Percentiles rank a stretch among this genome's conserved stretches.
phyloP scores from a whole-genome alignment of 2,888 invertebrate species.

The Euplexia lucipara region DNA sequence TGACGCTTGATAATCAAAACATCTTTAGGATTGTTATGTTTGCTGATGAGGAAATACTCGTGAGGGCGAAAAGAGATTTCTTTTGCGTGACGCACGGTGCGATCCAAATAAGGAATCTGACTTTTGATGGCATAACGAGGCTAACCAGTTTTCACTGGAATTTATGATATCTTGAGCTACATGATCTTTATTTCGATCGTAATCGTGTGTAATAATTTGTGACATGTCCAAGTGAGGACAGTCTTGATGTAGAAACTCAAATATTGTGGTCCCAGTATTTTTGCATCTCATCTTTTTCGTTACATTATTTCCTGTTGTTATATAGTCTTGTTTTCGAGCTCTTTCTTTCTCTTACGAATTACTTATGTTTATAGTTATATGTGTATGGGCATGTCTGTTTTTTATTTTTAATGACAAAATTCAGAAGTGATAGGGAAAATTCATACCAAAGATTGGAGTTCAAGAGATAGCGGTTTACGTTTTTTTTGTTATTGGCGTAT shows the following conservation, averaged over 20 bases:
- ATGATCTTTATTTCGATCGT: conserved; percentile 43
- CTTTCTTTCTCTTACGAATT: conserved; percentile 42
- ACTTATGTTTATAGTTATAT: conserved; percentile 45
- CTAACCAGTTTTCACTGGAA: conserved; percentile 51
- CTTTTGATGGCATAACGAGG: conserved; percentile 41
- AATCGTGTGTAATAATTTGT: conserved; percentile 22
- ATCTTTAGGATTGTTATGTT: conserved; percentile 6
- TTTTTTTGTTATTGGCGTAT: conserved; percentile 11
- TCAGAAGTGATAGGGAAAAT: conserved; percentile 40
- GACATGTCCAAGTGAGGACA: conserved; percentile 13
- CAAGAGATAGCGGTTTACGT: conserved; percentile 53
- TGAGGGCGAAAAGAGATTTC: conserved; percentile 20
- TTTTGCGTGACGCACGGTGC: conserved; percentile 17
- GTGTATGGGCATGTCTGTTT: conserved; percentile 25
- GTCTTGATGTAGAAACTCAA: conserved; percentile 10
- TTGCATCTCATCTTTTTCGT: conserved; percentile 15
- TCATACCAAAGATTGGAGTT: conserved; percentile 76
- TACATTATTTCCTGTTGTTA: conserved; percentile 28
- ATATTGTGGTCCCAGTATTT: conserved; percentile 39
- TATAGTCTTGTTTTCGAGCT: conserved; percentile 51
- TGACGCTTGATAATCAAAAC: conserved; percentile 7
- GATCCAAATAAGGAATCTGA: conserved; percentile 44
- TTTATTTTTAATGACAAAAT: conserved; percentile 20
- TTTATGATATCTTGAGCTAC: conserved; percentile 35
- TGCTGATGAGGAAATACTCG: conserved; percentile 13